phyloP scores from a whole-genome alignment of 1,140 invertebrate species.

The Acyrthosiphon pisum region DNA sequence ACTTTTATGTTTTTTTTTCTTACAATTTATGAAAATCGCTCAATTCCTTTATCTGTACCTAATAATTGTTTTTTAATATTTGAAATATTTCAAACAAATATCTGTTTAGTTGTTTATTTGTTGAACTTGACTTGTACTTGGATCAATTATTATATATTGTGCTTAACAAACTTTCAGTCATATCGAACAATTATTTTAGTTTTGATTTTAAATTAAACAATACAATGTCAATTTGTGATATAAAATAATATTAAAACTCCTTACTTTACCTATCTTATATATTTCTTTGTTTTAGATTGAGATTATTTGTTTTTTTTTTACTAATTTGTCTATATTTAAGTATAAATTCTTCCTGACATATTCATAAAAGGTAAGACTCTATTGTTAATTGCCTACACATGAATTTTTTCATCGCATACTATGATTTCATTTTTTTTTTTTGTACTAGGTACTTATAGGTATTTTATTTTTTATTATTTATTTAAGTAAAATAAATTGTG shows the following conservation, averaged over 20 bases:
- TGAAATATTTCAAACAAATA: neutral
- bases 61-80: neutral
- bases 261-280: slow-evolving; percentile 43
- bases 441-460: slow-evolving; percentile 23
- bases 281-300: slow-evolving; percentile 31
- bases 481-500: neutral
- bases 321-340: neutral
- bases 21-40: neutral
- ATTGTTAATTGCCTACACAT: neutral
- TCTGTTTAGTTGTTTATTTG: slow-evolving; percentile 13
- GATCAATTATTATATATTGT: slow-evolving; percentile 22
- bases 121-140: neutral
- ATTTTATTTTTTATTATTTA: slow-evolving; percentile 43
- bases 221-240: slow-evolving; percentile 56
- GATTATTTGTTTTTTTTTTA: slow-evolving; percentile 32
- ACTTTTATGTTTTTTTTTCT: neutral
- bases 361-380: neutral
- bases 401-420: slow-evolving; percentile 17
- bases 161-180: slow-evolving; percentile 18
- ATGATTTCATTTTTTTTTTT: slow-evolving; percentile 38
- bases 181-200: slow-evolving; percentile 54
- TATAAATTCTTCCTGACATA: neutral
- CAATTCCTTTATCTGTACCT: slow-evolving; percentile 17
- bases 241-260: slow-evolving; percentile 22
- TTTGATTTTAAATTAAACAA: slow-evolving; percentile 44